These are phyloP conservation scores for Schizothorax lantsangensis DNA, from an alignment of 2,797 vertebrate genomes.

Conservation along the genomic window DNA sequence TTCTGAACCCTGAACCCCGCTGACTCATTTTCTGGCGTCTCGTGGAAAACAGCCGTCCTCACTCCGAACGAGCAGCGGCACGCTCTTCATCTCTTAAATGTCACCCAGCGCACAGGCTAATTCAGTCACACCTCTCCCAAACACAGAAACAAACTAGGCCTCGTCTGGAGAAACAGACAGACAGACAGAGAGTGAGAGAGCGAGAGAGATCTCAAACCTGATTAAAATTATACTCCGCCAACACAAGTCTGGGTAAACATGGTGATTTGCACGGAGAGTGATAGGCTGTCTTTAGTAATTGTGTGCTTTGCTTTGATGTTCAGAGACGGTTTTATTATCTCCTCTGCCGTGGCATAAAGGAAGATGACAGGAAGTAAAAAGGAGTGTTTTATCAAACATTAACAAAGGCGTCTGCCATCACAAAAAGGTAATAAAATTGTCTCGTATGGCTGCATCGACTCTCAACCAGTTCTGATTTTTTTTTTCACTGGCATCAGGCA, in stretches of 20 bases:
- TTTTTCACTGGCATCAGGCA: conserved; percentile 10
- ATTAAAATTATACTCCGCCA: conserved; percentile 76
- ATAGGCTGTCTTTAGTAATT: conserved; percentile 57
- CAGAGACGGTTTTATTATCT: conserved; percentile 44
- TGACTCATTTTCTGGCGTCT: conserved; percentile 20
- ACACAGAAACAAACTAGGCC: conserved; percentile 56
- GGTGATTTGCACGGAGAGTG: conserved; percentile 57
- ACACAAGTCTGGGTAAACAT: conserved; percentile 67
- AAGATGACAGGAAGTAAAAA: conserved; percentile 51
- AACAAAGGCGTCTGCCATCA: conserved; percentile 41
- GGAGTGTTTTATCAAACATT: conserved; percentile 51
- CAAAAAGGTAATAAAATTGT: conserved; percentile 28
- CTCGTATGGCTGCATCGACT: conserved; percentile 10
- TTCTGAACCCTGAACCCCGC: conserved; percentile 37
- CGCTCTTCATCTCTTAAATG: conserved; percentile 51
- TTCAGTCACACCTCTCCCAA: conserved; percentile 46
- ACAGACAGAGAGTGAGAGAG: conserved; percentile 15
- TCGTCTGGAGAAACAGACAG: conserved; percentile 2
- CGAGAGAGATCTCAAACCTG: conserved; percentile 58
- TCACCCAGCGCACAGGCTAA: conserved; percentile 37
- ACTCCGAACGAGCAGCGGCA: conserved; percentile 24
- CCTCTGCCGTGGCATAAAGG: conserved; percentile 31
- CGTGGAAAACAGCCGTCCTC: conserved; percentile 28
- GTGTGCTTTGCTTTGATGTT: conserved; percentile 50
- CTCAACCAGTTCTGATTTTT: conserved; percentile 1